Evolutionary conservation across 1,140 invertebrate species (phyloP).

Genomic region (Pseudachorutes palmiensis): DNA sequence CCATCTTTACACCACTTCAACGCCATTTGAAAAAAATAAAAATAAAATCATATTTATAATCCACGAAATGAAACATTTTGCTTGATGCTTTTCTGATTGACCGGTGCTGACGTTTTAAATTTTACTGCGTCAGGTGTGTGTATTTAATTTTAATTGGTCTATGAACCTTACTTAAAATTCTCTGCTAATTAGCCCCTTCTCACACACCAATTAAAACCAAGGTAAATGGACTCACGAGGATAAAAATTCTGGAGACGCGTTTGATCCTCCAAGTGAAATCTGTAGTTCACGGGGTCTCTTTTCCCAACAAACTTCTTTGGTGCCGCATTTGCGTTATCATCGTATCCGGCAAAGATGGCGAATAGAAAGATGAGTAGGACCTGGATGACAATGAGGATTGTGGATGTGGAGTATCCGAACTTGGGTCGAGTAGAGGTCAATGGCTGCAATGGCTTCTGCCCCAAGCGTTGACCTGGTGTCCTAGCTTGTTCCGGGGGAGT

Average conservation of each 20-base stretch:
- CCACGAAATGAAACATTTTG: too few species aligned
- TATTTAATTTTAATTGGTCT: too few species aligned
- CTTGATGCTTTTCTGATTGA: too few species aligned
- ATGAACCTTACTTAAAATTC: too few species aligned
- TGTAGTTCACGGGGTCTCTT: neutral
- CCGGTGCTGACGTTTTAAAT: too few species aligned
- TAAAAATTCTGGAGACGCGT: conserved; percentile 18
- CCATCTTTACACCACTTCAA: too few species aligned
- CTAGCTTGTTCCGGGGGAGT: neutral
- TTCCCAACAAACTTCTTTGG: neutral
- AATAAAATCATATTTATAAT: too few species aligned
- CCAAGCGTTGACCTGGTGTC: neutral
- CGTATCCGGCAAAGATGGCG: conserved; percentile 13
- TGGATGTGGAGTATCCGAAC: neutral
- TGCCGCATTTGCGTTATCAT: neutral
- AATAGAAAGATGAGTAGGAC: conserved; percentile 13
- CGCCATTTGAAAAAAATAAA: too few species aligned
- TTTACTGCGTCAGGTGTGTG: too few species aligned
- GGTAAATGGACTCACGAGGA: conserved; percentile 13
- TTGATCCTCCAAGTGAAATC: neutral
- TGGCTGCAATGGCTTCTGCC: neutral
- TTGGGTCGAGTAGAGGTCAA: neutral
- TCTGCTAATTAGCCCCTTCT: too few species aligned
- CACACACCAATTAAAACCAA: neutral
- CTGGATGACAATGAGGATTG: neutral